Evolutionary conservation across 2,888 invertebrate species (phyloP), one percentile per base, ranked within the genome.

Genomic region (Lasius platythorax): DNA sequence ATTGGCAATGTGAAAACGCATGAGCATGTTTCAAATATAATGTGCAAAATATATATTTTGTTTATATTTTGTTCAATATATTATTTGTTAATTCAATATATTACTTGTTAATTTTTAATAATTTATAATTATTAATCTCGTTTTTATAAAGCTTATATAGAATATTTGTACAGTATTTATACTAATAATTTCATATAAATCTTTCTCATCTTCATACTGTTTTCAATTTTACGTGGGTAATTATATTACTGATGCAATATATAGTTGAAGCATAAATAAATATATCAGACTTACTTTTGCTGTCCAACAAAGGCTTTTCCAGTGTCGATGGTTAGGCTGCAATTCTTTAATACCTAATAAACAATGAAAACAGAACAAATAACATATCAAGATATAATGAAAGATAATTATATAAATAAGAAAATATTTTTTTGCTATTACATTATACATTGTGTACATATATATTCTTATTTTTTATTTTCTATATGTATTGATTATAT

Each of bases 281-380:
- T 73, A 30, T 40, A 82, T 18, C 2, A 70, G n/a, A 64, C 87
- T 95, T 95, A 99, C 99, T 98, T 98, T 96, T 99, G 99, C 95
- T 99, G 98, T 94, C 97, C 97, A 93, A 98, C 97, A 96, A 98
- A 99, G 91, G 97, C 97, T 96, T 99, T 99, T 88, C 99, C 99
- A 86, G 98, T 96, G 92, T 99, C 99, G 89, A 99, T 97, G 97
- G 99, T 99, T 90, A 97, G 95, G 93, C 97, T 97, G 95, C 99
- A 98, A 92, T 98, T 96, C 95, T 99, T 99, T 82, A 99, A 96
- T 67, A 97, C 95, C 96, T 97, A 84, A 67, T 53, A 72, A 40
- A 50, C 6, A 23, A 84, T 53, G 61, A 23, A 58, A 18, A 28
- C 12, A 12, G 30, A 33, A 33, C 33, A 79, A 30, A 4, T 9